Conservation (phyloP, 1,140 invertebrate species). For the Oncopeltus fasciatus region DNA sequence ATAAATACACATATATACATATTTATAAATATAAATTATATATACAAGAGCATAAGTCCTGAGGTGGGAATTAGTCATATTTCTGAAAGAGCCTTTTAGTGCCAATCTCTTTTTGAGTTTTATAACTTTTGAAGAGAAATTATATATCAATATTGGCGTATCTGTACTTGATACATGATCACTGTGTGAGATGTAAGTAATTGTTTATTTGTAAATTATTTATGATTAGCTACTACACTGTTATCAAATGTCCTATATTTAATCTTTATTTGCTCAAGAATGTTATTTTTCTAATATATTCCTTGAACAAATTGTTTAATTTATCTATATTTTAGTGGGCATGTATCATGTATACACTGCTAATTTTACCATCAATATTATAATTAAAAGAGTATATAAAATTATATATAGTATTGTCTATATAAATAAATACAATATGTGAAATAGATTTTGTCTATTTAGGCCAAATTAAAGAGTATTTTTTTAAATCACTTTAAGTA, state of each 20-base stretch:
- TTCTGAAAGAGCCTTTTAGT: neutral
- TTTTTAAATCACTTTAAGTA: constrained; percentile 3
- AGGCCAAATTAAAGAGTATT: constrained; percentile 5
- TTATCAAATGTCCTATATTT: neutral
- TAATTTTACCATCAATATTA: constrained; percentile 6
- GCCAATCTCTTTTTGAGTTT: neutral
- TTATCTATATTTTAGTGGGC: neutral
- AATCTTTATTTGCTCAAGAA: neutral
- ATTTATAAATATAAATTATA: neutral
- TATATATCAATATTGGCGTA: neutral
- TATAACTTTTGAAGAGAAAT: constrained; percentile 1
- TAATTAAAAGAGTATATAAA: neutral
- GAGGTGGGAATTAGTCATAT: neutral
- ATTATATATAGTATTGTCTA: neutral
- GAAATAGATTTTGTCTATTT: constrained; percentile 5
- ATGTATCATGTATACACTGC: constrained; percentile 1
- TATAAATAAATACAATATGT: neutral
- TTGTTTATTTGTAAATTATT: neutral
- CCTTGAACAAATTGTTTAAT: neutral
- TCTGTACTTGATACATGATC: neutral
- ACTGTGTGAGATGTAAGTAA: neutral
- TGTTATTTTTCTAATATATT: neutral
- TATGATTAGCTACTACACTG: neutral
- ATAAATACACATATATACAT: neutral
- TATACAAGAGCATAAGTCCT: neutral